Conservation (phyloP, 2,797 vertebrate species). For the Eupleurogrammus muticus region DNA sequence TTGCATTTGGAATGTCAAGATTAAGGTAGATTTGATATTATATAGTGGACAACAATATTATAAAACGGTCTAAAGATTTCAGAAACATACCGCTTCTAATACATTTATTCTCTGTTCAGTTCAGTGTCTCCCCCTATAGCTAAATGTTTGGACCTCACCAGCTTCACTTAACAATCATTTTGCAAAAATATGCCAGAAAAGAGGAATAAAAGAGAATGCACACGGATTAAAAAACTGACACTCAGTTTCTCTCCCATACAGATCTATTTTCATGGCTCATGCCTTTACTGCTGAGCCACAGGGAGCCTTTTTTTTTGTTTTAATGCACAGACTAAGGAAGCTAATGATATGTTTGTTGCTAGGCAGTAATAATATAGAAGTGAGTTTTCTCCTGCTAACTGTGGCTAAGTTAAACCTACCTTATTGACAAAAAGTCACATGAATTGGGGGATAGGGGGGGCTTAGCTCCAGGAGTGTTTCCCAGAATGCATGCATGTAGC, state of each 20-base stretch:
- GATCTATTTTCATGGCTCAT: neutral
- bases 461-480: too few relatives aligned
- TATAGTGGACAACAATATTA: conserved; percentile 33
- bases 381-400: neutral
- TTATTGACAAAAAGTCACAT: too few relatives aligned
- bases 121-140: neutral
- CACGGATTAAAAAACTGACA: neutral
- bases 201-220: neutral
- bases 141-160: neutral
- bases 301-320: neutral
- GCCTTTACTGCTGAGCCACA: neutral
- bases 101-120: neutral
- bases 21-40: conserved; percentile 51
- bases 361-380: too few relatives aligned
- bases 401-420: neutral
- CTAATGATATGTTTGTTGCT: neutral
- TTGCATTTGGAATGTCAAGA: conserved; percentile 61
- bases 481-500: too few relatives aligned
- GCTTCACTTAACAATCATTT: neutral
- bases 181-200: neutral
- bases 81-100: neutral
- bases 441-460: too few relatives aligned
- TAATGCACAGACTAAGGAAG: neutral
- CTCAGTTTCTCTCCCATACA: neutral
- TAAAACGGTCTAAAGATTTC: conserved; percentile 25